Base-by-base conservation (phyloP, 2,797 vertebrate genomes). In the Natrix natrix region DNA sequence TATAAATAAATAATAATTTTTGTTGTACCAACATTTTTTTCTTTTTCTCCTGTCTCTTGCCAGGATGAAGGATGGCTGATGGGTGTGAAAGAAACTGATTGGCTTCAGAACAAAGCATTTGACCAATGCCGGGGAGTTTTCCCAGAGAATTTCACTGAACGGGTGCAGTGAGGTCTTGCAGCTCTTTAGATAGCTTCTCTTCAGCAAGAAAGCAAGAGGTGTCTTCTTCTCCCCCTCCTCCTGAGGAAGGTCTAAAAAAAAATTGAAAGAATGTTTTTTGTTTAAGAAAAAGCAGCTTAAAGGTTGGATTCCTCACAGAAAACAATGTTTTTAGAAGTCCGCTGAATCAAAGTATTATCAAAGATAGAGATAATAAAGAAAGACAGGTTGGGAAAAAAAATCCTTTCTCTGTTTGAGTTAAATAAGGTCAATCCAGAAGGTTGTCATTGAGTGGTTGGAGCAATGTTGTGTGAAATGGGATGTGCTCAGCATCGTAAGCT, bases 31-130 rank as follows among this genome's bases (percentile, higher is more conserved):
- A 55, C 10, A n/a, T 17, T 61, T 61, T 28, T 37, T 13, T 87
- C 48, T 32, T 48, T 52, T 52, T 86, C 32, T 52, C 95, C 17
- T 94, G 78, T 92, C 54, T 17, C 90, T 94, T 94, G 24, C 22
- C 93, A 99, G 99, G 99, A 99, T 2, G 99, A 99, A 0, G 99
- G 99, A 94, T 99, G 99, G 99, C 98, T 99, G 96, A 99, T 99
- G 98, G 99, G 99, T 0, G 96, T 99, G 74, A 99, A 98, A 97
- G 98, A 99, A 95, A 96, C 97, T 0, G 98, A 99, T 94, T 99
- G 99, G 99, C 96, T 98, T 92, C 98, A 99, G 97, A 98, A 96
- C 93, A 99, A 99, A 97, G 98, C 98, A 94, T 97, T 98, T 61
- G 97, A 98, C 94, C 96, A 97, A 28, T 94, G 97, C 96, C 98